Evolutionary conservation across 2,113 vertebrate species (phyloP), one percentile per base, ranked within the genome.

Genomic region (Rhagologus leucostigma): DNA sequence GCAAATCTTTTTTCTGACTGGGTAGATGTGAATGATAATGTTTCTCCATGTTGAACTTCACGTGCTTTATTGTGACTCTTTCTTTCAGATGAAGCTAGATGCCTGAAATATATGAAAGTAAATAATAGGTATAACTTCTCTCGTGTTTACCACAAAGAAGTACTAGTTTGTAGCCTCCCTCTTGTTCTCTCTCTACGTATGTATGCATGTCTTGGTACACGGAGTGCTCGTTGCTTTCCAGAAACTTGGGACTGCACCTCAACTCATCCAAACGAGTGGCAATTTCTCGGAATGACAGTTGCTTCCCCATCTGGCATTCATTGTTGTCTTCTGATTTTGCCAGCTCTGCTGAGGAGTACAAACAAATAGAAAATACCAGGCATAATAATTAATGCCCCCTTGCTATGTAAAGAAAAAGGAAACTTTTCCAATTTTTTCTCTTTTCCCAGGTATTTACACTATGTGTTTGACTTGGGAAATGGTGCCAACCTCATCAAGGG

Each of bases 401-500:
- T 89, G 37, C 16, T 89, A 84, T 29, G 29, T 89, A 89, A 97
- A 95, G 95, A 89, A 95, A 95, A 94, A 95, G 88, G 84, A 88
- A 94, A 95, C 75, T 96, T 84, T 89, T 95, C 83, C 63, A 95
- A 23, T 91, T 82, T 93, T 94, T 90, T 76, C 52, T 96, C 69
- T 88, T 83, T 63, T 89, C 30, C 65, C 92, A 99, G 99, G 80
- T 99, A 99, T 96, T 98, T 99, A 83, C 99, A 99, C 92, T 99
- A 99, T 32, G 99, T 99, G 41, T 99, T 99, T 89, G 99, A 99
- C 90, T 98, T 99, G 98, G 99, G 99, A 71, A 99, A 99, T 7
- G 99, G 99, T 96, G 99, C 99, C 69, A 99, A 99, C 95, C 98
- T 99, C 90, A 99, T 99, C 97, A 99, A 99, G 97, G 99, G 99